Evolutionary conservation across 2,113 vertebrate genomes (phyloP).

Genomic region (Cynopterus brachyotis): DNA sequence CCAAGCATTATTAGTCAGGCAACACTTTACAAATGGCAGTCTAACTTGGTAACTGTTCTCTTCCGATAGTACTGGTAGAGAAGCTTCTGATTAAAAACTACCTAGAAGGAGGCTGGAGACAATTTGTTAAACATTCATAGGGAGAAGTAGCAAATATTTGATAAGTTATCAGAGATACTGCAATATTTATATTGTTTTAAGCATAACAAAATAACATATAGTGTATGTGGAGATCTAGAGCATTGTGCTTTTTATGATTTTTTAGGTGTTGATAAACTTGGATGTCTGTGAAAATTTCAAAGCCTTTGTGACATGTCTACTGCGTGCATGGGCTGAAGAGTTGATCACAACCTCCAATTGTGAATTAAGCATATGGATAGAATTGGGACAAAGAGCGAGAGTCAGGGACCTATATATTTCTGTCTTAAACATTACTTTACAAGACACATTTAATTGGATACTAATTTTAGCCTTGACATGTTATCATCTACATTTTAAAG

Average conservation of each 20-base stretch:
- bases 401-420: neutral
- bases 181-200: neutral
- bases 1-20: neutral
- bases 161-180: neutral
- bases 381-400: conserved; percentile 10
- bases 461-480: neutral
- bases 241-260: neutral
- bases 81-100: neutral
- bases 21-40: neutral
- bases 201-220: neutral
- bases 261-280: neutral
- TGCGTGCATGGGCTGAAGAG: neutral
- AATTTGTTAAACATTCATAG: neutral
- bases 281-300: neutral
- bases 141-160: neutral
- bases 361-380: neutral
- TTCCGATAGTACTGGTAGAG: neutral
- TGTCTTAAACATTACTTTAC: conserved; percentile 17
- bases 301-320: neutral
- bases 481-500: neutral
- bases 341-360: neutral
- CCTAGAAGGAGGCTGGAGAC: neutral
- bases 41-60: neutral
- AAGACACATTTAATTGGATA: neutral
- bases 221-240: neutral